Evolutionary conservation across 2,113 vertebrate species (phyloP), one percentile per base, ranked within the genome.

Genomic region (Holacanthus passer): DNA sequence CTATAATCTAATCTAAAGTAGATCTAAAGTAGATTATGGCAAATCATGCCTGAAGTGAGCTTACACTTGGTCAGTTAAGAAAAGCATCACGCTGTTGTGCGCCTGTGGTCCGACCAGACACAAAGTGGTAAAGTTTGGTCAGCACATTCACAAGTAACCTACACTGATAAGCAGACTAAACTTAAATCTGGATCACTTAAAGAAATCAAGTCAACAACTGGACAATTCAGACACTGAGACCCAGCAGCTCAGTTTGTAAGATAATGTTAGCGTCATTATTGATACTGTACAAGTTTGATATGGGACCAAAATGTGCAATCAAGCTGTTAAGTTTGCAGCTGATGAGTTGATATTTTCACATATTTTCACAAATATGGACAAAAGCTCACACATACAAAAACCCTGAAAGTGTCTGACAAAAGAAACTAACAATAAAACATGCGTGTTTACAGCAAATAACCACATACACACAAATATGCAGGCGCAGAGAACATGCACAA

Each of bases 1-100:
- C 35, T 56, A 32, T 50, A 78, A 84, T 86, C 72, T 12, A 85
- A 89, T 78, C 64, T 55, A 60, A 84, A 77, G 62, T 72, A 73
- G 47, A 75, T 84, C 32, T 60, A 65, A 72, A 87, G 66, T 68
- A 69, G 47, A 76, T 83, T 68, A 53, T 41, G 39, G 66, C n/a
- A 75, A 78, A 71, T 82, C 71, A 37, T n/a, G 24, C 32, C 13
- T 29, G 2, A 79, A 79, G 67, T 53, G 50, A 65, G 45, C 43
- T 52, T 48, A 52, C 43, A 67, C n/a, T 65, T 53, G 37, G 27
- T 74, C 31, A 13, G n/a, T 29, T 66, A 12, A 39, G 37, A 41
- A 56, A 66, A n/a, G 56, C 27, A 39, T 12, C 12, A 22, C 4
- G 22, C 27, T 14, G 1, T 47, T 37, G 45, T 60, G 32, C 58